A percentile compares a stretch with the other conserved stretches of the same genome.
Conservation (phyloP, 2,888 invertebrate species). For the Norana najaformis region DNA sequence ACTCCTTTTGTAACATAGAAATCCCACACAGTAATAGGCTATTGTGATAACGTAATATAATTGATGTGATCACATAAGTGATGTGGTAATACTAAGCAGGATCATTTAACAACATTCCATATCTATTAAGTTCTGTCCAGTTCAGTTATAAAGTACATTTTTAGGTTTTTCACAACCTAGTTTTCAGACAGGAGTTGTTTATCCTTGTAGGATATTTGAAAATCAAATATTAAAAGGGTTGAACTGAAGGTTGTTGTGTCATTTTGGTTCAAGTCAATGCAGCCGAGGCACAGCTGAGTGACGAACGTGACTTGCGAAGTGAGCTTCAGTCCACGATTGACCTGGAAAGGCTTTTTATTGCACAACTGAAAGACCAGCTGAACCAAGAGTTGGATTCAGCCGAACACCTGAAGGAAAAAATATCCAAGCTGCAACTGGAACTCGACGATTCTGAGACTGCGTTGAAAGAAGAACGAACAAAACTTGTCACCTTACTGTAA, state of each 20-base stretch:
- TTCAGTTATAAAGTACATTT: too few relatives aligned
- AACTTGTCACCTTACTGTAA: background rate
- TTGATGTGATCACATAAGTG: too few relatives aligned
- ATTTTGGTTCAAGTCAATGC: background rate
- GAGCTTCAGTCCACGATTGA: background rate
- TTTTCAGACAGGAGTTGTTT: too few relatives aligned
- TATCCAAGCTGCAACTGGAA: background rate
- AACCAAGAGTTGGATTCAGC: background rate
- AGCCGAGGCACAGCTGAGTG: background rate
- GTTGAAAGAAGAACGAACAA: background rate
- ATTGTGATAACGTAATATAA: too few relatives aligned
- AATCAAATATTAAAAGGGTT: too few relatives aligned
- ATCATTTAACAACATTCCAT: too few relatives aligned
- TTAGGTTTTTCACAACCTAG: too few relatives aligned
- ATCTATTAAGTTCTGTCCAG: too few relatives aligned
- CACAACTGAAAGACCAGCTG: slow-evolving; percentile 2
- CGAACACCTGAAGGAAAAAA: background rate
- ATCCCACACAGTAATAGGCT: too few relatives aligned
- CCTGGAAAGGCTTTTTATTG: background rate
- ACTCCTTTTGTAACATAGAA: too few relatives aligned
- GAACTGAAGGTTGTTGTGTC: background rate
- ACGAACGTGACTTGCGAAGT: background rate
- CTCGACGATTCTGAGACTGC: background rate
- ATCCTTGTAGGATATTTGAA: too few relatives aligned
- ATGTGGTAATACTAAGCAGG: too few relatives aligned